These are phyloP conservation scores for Plectus sambesii DNA, from an alignment of 1,140 invertebrate species.

Conservation along the genomic window DNA sequence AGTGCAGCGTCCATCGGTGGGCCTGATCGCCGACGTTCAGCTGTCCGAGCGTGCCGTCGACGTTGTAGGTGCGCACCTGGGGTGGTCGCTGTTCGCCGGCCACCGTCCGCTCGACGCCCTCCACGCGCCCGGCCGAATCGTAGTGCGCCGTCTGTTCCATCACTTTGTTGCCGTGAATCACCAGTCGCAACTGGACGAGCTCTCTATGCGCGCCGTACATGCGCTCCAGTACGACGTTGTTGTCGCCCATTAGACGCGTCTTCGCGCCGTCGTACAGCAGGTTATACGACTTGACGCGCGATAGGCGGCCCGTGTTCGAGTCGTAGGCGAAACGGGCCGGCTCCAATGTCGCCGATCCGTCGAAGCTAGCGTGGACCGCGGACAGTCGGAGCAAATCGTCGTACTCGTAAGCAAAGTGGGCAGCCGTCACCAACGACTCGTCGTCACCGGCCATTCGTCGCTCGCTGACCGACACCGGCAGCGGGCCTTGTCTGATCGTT, in stretches of 20 bases:
- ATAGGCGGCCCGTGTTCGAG: background rate
- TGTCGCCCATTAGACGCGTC: conserved; percentile 7
- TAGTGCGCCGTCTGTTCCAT: conserved; percentile 1
- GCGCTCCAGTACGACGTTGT: background rate
- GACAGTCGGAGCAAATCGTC: conserved; percentile 8
- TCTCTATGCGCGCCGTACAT: background rate
- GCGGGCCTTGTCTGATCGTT: conserved; percentile 7
- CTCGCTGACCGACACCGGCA: conserved; percentile 10
- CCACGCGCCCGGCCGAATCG: conserved; percentile 4
- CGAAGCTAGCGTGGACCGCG: conserved; percentile 6
- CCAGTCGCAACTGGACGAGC: background rate
- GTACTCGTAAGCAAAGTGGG: conserved; percentile 8
- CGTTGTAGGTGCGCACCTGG: conserved; percentile 8
- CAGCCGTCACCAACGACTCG: too few species aligned
- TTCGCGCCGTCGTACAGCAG: conserved; percentile 4
- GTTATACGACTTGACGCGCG: conserved; percentile 2
- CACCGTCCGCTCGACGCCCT: conserved; percentile 4
- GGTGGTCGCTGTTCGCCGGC: background rate
- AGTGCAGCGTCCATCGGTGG: conserved; percentile 11
- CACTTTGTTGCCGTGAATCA: conserved; percentile 7
- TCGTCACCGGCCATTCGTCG: background rate
- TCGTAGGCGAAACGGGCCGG: conserved; percentile 5
- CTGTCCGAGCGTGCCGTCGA: conserved; percentile 6
- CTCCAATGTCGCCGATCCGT: conserved; percentile 6
- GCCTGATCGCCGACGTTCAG: conserved; percentile 5